Percentiles rank a stretch among this genome's conserved stretches.
phyloP scores from a whole-genome alignment of 92 coral and sea anemone species.

The Muricea muricata region DNA sequence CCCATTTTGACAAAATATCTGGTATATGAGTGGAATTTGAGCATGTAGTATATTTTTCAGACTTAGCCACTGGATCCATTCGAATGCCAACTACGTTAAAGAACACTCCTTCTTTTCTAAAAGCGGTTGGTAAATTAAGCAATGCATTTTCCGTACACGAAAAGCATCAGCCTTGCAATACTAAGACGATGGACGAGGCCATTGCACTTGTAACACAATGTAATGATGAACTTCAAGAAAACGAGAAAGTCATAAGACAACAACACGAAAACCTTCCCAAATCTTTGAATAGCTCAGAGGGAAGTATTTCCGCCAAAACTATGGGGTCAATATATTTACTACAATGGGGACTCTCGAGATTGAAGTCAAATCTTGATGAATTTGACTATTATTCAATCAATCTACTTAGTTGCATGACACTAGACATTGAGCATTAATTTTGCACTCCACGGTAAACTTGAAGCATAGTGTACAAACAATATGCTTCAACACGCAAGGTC shows the following conservation, averaged over 20 bases:
- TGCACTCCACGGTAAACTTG: constrained; percentile 38
- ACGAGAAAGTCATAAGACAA: background rate
- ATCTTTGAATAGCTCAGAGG: constrained; percentile 49
- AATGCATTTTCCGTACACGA: constrained; percentile 16
- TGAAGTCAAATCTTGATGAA: constrained; percentile 18
- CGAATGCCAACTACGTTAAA: too few relatives aligned
- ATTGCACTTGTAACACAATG: constrained; percentile 36
- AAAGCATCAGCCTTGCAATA: constrained; percentile 14
- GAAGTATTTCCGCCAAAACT: constrained; percentile 53
- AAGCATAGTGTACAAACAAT: constrained; percentile 27
- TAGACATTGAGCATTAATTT: constrained; percentile 59
- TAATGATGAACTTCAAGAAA: background rate
- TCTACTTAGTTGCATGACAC: constrained; percentile 61
- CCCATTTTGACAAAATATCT: background rate
- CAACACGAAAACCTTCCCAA: constrained; percentile 9
- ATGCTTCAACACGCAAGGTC: constrained; percentile 39
- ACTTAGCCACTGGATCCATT: background rate
- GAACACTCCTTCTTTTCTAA: too few relatives aligned
- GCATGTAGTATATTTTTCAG: background rate
- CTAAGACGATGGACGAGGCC: constrained; percentile 19
- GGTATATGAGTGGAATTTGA: background rate
- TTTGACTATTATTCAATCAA: constrained; percentile 8
- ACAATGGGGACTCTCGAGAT: constrained; percentile 30
- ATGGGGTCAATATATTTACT: constrained; percentile 45
- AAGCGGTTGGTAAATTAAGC: too few relatives aligned